These are phyloP conservation scores for Pelagia noctiluca DNA, from an alignment of 30 jellyfish, hydroid and myxozoan genomes.

Conservation along the genomic window DNA sequence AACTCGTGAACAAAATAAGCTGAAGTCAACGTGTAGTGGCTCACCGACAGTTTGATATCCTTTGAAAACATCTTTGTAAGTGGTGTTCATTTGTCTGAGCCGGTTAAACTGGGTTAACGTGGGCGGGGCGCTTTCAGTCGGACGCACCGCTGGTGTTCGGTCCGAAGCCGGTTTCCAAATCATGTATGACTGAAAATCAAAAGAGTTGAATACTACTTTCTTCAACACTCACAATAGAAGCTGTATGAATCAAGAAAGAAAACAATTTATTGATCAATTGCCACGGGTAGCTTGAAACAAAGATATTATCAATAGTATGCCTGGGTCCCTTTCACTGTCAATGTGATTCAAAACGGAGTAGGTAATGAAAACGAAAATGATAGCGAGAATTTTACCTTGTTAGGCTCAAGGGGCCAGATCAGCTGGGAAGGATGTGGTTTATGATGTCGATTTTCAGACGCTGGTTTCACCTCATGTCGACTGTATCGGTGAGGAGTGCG, in stretches of 20 bases:
- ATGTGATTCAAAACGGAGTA: too few species aligned
- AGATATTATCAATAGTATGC: neutral
- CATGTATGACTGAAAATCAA: conserved; percentile 67
- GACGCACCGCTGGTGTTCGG: conserved; percentile 33
- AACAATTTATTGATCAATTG: too few species aligned
- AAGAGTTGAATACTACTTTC: neutral
- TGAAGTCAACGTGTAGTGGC: neutral
- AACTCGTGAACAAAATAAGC: neutral
- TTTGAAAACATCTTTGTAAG: conserved; percentile 60
- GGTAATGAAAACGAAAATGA: too few species aligned
- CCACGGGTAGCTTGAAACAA: neutral
- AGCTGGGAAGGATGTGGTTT: conserved; percentile 88
- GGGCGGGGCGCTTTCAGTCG: conserved; percentile 54
- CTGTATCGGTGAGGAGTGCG: conserved; percentile 84
- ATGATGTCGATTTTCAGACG: conserved; percentile 78
- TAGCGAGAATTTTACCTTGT: conserved; percentile 63
- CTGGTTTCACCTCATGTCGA: conserved; percentile 69
- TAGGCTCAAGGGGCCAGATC: conserved; percentile 88
- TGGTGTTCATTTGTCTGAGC: conserved; percentile 64
- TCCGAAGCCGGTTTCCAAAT: conserved; percentile 78
- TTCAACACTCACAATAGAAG: too few species aligned
- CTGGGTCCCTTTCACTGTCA: too few species aligned
- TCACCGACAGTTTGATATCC: conserved; percentile 53
- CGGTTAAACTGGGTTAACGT: conserved; percentile 36
- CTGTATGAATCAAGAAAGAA: too few species aligned